Evolutionary conservation across 2,888 invertebrate genomes (phyloP).

Genomic region (Ectemnius lituratus): DNA sequence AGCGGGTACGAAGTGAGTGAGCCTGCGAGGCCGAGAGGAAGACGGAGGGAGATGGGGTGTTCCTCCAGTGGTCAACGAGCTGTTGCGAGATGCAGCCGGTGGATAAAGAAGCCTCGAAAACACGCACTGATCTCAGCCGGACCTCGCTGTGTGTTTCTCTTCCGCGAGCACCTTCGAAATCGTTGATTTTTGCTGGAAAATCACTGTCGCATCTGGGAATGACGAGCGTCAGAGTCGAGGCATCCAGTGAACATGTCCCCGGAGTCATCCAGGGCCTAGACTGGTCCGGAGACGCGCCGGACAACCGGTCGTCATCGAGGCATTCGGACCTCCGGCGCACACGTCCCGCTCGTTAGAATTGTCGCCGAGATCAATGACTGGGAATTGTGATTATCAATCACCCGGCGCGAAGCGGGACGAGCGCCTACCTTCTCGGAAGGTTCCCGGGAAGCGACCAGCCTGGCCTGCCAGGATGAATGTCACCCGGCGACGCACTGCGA

Average conservation of each 20-base stretch:
- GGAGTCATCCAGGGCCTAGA: not conserved
- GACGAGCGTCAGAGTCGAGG: not conserved
- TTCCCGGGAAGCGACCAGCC: no score
- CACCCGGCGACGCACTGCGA: no score
- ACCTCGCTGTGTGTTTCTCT: not conserved
- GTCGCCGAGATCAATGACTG: conserved; percentile 22
- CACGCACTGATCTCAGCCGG: conserved; percentile 3
- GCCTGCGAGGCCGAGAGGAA: conserved; percentile 5
- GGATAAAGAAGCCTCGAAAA: conserved; percentile 35
- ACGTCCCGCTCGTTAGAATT: conserved; percentile 22
- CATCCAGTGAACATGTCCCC: conserved; percentile 4
- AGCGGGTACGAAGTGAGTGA: not conserved
- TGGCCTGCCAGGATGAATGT: no score
- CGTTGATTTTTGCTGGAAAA: no score
- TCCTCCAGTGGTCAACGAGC: conserved; percentile 36
- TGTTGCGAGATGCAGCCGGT: conserved; percentile 33
- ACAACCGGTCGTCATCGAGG: no score
- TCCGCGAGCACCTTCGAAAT: no score
- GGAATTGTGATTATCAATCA: conserved; percentile 38
- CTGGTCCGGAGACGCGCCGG: no score
- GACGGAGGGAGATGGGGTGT: conserved; percentile 43
- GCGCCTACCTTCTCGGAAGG: no score
- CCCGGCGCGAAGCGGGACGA: conserved; percentile 1
- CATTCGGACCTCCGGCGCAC: no score
- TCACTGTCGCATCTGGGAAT: no score